phyloP scores from a whole-genome alignment of 2,888 invertebrate genomes.

The Ditula angustiorana region DNA sequence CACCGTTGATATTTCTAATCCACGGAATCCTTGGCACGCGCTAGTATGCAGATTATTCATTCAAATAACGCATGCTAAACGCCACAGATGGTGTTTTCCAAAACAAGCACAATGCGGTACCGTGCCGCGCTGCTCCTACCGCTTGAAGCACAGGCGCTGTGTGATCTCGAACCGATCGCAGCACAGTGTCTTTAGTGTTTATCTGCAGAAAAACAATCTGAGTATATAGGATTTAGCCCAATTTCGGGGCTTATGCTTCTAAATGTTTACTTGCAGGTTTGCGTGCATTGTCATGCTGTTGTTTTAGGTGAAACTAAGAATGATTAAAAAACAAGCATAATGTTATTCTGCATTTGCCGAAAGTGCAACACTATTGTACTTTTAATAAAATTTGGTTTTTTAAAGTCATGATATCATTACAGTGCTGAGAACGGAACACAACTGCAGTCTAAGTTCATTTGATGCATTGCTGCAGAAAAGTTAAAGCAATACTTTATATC shows the following conservation, averaged over 20 bases:
- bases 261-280: constrained; percentile 56
- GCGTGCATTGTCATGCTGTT: constrained; percentile 41
- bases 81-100: constrained; percentile 53
- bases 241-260: constrained; percentile 67
- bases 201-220: constrained; percentile 57
- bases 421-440: background rate
- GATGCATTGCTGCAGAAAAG: constrained; percentile 52
- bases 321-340: no score
- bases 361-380: no score
- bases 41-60: constrained; percentile 64
- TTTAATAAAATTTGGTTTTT: background rate
- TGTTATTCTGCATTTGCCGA: constrained; percentile 19
- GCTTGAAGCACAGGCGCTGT: constrained; percentile 44
- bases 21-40: constrained; percentile 70
- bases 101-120: constrained; percentile 49
- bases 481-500: constrained; percentile 62
- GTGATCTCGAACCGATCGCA: constrained; percentile 40
- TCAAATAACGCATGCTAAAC: constrained; percentile 67
- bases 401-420: background rate
- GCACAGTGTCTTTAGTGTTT: constrained; percentile 56
- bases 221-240: constrained; percentile 72
- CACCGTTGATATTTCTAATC: constrained; percentile 65
- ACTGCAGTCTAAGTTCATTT: constrained; percentile 20
- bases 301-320: constrained; percentile 30
- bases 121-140: constrained; percentile 46